Conservation (phyloP, 2,797 vertebrate species). For the Sebastes diploproa region DNA sequence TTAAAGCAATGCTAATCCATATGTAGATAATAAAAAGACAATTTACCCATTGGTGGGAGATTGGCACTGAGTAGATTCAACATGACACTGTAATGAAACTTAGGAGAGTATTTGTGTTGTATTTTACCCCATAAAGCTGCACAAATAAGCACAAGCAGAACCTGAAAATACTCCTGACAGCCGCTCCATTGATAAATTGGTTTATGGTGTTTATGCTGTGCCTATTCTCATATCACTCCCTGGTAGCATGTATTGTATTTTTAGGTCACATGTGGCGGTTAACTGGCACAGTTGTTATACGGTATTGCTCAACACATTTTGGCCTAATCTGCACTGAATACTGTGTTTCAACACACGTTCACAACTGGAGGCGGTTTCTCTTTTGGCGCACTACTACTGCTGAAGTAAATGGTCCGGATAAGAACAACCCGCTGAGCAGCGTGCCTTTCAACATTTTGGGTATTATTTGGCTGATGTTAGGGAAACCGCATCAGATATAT, state of each 20-base stretch:
- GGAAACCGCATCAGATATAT: not conserved
- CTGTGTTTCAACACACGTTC: not conserved
- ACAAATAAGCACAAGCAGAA: not conserved
- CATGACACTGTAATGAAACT: not conserved
- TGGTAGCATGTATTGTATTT: not conserved
- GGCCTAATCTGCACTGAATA: not conserved
- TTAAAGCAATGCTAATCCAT: not conserved
- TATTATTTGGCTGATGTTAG: not conserved
- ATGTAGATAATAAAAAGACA: not conserved
- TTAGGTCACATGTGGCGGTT: not conserved
- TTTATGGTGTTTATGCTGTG: not conserved
- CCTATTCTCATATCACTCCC: not conserved
- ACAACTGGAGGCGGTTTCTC: not conserved
- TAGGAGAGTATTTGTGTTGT: not conserved
- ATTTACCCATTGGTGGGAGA: not conserved
- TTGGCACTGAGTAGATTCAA: not conserved
- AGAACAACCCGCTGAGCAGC: constrained; percentile 1
- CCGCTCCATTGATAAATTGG: not conserved
- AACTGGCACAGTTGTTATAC: not conserved
- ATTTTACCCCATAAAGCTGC: not conserved
- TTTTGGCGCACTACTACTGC: not conserved
- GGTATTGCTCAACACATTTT: not conserved
- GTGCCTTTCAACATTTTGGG: not conserved
- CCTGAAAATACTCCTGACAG: not conserved
- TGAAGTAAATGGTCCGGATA: constrained; percentile 12